Conservation (phyloP, 2,113 vertebrate genomes). For the Clarias batrachus region DNA sequence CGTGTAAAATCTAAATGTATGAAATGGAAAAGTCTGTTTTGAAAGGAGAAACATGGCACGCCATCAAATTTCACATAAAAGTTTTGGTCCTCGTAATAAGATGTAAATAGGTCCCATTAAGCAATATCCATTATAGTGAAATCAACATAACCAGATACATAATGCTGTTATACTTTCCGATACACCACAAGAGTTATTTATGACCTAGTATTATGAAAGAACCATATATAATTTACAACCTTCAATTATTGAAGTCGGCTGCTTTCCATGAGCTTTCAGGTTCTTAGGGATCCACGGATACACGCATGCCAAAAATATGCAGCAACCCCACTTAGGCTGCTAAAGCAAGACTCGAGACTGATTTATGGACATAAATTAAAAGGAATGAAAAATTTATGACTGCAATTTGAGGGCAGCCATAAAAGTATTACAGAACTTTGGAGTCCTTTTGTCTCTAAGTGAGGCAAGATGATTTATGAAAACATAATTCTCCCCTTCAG, state of each 20-base stretch:
- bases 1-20: neutral
- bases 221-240: constrained; percentile 78
- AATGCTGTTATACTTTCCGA: constrained; percentile 70
- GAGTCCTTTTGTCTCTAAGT: constrained; percentile 73
- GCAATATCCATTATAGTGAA: constrained; percentile 71
- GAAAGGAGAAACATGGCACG: neutral
- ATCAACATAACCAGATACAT: constrained; percentile 71
- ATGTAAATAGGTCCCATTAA: constrained; percentile 47
- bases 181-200: constrained; percentile 77
- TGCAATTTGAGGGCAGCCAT: constrained; percentile 76
- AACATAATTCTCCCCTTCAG: constrained; percentile 56
- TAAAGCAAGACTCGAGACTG: constrained; percentile 66
- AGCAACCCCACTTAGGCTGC: constrained; percentile 72
- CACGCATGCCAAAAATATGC: constrained; percentile 74
- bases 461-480: constrained; percentile 69
- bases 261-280: constrained; percentile 72
- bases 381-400: constrained; percentile 78
- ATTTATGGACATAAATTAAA: constrained; percentile 80
- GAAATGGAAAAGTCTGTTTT: neutral
- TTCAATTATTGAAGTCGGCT: constrained; percentile 72
- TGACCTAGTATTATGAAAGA: constrained; percentile 77
- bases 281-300: constrained; percentile 73
- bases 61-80: constrained; percentile 9
- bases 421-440: constrained; percentile 80
- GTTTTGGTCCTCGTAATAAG: constrained; percentile 13